These are phyloP conservation scores for Chaetophractus vellerosus DNA, from an alignment of 2,797 vertebrate species.

Conservation along the genomic window DNA sequence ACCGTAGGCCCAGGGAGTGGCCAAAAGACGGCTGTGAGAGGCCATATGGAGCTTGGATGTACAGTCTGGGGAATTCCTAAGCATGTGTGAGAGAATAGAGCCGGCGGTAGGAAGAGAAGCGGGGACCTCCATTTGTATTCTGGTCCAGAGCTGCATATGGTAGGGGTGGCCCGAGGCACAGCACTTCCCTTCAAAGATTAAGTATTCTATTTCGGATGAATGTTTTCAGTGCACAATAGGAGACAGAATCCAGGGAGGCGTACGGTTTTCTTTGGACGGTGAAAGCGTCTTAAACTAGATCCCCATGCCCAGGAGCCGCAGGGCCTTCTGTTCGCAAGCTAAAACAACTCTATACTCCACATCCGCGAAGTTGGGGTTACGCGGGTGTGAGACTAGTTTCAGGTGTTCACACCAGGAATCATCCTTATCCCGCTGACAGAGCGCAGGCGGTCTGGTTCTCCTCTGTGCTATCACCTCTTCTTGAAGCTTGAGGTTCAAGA, in stretches of 20 bases:
- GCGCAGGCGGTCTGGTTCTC: neutral
- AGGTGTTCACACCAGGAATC: neutral
- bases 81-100: neutral
- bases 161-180: accelerated
- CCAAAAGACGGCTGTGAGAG: neutral
- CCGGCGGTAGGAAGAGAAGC: neutral
- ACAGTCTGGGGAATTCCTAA: neutral
- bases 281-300: neutral
- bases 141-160: neutral
- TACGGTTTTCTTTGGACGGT: neutral
- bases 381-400: neutral
- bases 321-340: neutral
- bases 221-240: neutral
- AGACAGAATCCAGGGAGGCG: neutral
- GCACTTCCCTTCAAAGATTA: neutral
- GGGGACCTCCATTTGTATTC: neutral
- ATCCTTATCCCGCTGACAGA: neutral
- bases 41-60: accelerated
- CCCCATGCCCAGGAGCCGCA: neutral
- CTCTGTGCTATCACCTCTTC: neutral
- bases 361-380: neutral
- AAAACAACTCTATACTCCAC: neutral
- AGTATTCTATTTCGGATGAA: neutral
- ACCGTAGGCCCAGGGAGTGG: accelerated
- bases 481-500: neutral